Base-by-base conservation (phyloP, 2,888 invertebrate genomes). In the Drosophila maculinotata region DNA sequence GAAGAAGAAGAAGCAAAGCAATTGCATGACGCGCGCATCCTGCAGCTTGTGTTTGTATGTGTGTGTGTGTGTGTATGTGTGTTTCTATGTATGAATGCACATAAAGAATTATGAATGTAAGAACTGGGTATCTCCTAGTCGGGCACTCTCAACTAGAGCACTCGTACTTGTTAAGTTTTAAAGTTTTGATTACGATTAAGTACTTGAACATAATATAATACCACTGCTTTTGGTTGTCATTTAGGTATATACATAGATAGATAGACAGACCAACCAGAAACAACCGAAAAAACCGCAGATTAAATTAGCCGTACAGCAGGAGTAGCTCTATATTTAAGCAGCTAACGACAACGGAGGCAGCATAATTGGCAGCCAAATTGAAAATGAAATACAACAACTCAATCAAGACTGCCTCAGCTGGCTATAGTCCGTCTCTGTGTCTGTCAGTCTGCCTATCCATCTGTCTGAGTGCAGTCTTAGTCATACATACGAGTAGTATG, bases 341-440 rank as follows among this genome's bases (percentile, higher is more conserved):
- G 49, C 36, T 49, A 53, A 51, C 25, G 74, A 31, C 58, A 71
- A 48, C 17, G 28, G 56, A 17, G 49, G 38, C 58, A 59, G 47
- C 56, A 77, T 77, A 77, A 76, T 77, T 75, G 72, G 51, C 68
- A 52, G 31, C 33, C 52, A 38, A 77, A 76, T 73, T 60, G 78
- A 66, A 74, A 77, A 62, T 69, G 63, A 69, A 74, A 65, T 69
- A 74, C 53, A 63, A 12, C 59, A 56, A 78, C 75, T 54, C 57
- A 76, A 76, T 74, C 74, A 69, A 54, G 42, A 51, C 28, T n/a
- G 33, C 15, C 28, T 14, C 49, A 36, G 38, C 41, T 28, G 31
- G 20, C 42, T 10, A 5, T 14, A 7, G 1, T 14, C 31, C 17
- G 39, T 7, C 26, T 8, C 12, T 10, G 49, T 36, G 28, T 36